Evolutionary conservation across 2,888 invertebrate species (phyloP).

Genomic region (Acrocyrtus sp.): DNA sequence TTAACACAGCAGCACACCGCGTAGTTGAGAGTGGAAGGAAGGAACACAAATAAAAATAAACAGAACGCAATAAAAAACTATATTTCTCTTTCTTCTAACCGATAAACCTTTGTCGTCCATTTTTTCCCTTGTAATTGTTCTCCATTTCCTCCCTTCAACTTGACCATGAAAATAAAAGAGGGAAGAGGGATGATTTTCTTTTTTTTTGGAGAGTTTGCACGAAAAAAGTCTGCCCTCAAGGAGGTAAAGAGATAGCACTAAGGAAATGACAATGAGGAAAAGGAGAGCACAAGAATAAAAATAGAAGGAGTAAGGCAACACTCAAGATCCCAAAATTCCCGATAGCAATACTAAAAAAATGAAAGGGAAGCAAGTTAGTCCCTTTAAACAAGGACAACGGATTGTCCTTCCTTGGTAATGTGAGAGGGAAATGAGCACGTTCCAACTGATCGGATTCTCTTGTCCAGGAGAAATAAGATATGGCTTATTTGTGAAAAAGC

Average conservation of each 20-base stretch:
- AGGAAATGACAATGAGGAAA: slow-evolving; percentile 1
- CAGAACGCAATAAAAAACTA: background rate
- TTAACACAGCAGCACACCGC: too few species aligned
- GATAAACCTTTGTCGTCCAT: slow-evolving; percentile 1
- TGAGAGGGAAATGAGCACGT: too few species aligned
- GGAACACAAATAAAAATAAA: background rate
- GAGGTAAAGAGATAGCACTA: too few species aligned
- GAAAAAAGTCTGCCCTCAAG: background rate
- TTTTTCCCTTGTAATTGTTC: slow-evolving; percentile 11
- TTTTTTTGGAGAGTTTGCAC: background rate
- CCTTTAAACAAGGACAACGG: too few species aligned
- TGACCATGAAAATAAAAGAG: slow-evolving; percentile 53
- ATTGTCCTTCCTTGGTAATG: too few species aligned
- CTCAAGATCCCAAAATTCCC: too few species aligned
- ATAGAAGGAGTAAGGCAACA: slow-evolving; percentile 4
- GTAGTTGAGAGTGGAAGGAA: slow-evolving; percentile 9
- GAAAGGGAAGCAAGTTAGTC: too few species aligned
- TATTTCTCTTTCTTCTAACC: slow-evolving; percentile 3
- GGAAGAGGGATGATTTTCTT: too few species aligned
- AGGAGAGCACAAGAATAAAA: background rate
- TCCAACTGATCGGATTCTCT: too few species aligned
- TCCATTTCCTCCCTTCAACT: slow-evolving; percentile 28
- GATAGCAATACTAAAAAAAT: too few species aligned
- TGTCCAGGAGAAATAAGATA: too few species aligned
- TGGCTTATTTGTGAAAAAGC: too few species aligned